Conservation (phyloP, 1,140 invertebrate species). For the Gonatopus flavifemur region DNA sequence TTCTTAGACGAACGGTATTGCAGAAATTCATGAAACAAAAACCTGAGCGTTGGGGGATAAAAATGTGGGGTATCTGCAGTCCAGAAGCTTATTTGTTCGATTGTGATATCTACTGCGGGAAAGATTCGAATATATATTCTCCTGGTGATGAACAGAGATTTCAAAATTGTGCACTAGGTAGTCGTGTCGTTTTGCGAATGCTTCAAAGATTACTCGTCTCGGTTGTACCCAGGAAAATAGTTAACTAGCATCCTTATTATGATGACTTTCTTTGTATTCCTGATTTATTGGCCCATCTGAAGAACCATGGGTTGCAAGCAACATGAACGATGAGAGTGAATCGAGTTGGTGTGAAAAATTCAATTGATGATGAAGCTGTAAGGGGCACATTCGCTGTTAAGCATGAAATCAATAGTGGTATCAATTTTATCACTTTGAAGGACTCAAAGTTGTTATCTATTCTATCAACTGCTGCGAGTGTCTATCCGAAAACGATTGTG, state of each 20-base stretch:
- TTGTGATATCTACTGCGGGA: constrained; percentile 2
- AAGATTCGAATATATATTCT: not conserved
- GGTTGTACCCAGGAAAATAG: not conserved
- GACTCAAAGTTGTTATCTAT: constrained; percentile 14
- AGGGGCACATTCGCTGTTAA: constrained; percentile 1
- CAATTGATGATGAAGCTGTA: not conserved
- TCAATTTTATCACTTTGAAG: constrained; percentile 16
- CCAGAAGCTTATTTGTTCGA: not conserved
- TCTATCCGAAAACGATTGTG: not conserved
- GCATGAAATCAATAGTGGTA: constrained; percentile 9
- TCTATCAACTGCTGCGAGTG: not conserved
- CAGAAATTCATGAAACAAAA: not conserved
- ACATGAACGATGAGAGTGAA: not conserved
- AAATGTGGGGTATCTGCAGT: not conserved
- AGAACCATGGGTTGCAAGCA: not conserved
- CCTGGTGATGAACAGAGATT: not conserved
- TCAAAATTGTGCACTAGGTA: not conserved
- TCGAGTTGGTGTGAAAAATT: not conserved
- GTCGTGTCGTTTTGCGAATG: not conserved
- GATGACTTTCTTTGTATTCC: not conserved
- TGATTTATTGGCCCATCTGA: not conserved
- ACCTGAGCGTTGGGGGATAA: not conserved
- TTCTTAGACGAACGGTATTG: too few relatives aligned
- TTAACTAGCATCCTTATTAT: not conserved
- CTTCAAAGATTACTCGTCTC: not conserved